Evolutionary conservation across 2,113 vertebrate species (phyloP), one percentile per base, ranked within the genome.

Genomic region (Bombycilla garrulus): DNA sequence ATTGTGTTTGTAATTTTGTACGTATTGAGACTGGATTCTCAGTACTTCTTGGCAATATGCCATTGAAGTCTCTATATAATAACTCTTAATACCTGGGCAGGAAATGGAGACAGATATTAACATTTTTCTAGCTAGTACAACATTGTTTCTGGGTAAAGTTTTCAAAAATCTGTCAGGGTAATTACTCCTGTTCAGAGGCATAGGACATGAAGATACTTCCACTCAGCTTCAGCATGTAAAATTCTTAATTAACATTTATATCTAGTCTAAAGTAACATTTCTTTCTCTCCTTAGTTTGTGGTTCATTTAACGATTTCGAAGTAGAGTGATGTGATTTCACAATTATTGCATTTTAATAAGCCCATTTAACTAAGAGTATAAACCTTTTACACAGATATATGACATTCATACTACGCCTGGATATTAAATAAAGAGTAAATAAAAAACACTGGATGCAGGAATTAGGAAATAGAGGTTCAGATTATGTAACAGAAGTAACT

Each of bases 21-120:
- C 44, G 79, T 80, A 64, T 28, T 95, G 88, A 93, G 62, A 96
- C 38, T 83, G 51, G 23, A 92, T 73, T 67, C 91, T 92, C 26
- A 69, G 23, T 60, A 64, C 33, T 81, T 89, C 24, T 67, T 79
- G 84, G 70, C 70, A 76, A 29, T 71, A 79, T 53, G 65, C 48
- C 64, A 79, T 65, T 84, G 58, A 74, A 22, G 79, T 89, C 36
- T 79, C 57, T 60, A 1, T 53, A 12, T 72, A 86, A 79, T 56
- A 92, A 87, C 6, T 38, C 13, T 28, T 53, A 74, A 57, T 76
- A 76, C 6, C 36, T 61, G 66, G n/a, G 70, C 88, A 79, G 50
- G 50, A 93, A 92, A 74, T 60, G 3, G 35, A 77, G 9, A 44
- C 8, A 58, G 8, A 48, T 67, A 81, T 61, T 71, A 44, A 61